Evolutionary conservation across 2,888 invertebrate species (phyloP).

Genomic region (Pardosa pseudoannulata): DNA sequence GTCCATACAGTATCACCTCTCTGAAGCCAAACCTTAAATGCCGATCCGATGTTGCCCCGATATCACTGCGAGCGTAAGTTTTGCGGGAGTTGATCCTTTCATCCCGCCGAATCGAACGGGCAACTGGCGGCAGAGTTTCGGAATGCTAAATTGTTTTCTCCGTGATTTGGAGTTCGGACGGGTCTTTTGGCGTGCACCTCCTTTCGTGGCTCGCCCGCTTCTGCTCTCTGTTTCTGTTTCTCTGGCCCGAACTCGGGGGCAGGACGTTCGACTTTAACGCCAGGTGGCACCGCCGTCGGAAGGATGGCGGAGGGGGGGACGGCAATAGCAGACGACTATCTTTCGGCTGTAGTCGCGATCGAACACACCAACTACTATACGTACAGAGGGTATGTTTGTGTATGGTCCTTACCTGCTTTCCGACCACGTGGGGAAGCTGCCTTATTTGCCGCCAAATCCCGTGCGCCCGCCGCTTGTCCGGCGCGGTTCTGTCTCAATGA

Average conservation of each 20-base stretch:
- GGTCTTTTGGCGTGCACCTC: not conserved
- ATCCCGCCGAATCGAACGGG: not conserved
- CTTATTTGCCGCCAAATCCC: too few relatives aligned
- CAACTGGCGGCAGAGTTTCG: conserved; percentile 3
- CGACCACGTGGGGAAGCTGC: conserved; percentile 20
- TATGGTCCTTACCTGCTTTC: conserved; percentile 32
- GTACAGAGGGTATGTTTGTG: conserved; percentile 2
- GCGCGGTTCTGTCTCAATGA: too few relatives aligned
- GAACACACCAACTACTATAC: conserved; percentile 30
- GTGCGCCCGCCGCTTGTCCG: too few relatives aligned
- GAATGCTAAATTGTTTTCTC: not conserved
- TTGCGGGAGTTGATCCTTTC: not conserved
- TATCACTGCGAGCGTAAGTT: not conserved
- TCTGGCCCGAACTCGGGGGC: conserved; percentile 20
- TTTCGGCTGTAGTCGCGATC: conserved; percentile 54
- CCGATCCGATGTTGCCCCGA: too few relatives aligned
- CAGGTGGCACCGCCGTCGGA: conserved; percentile 49
- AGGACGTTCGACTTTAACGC: conserved; percentile 38
- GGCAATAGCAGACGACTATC: conserved; percentile 35
- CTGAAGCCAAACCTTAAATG: too few relatives aligned
- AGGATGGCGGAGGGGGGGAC: conserved; percentile 12
- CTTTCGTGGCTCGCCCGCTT: conserved; percentile 23
- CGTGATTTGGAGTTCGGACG: not conserved
- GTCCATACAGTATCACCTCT: too few relatives aligned
- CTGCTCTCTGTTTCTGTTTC: conserved; percentile 12